Base-by-base conservation (phyloP, 2,888 invertebrate species). In the Brachyopa scutellaris region DNA sequence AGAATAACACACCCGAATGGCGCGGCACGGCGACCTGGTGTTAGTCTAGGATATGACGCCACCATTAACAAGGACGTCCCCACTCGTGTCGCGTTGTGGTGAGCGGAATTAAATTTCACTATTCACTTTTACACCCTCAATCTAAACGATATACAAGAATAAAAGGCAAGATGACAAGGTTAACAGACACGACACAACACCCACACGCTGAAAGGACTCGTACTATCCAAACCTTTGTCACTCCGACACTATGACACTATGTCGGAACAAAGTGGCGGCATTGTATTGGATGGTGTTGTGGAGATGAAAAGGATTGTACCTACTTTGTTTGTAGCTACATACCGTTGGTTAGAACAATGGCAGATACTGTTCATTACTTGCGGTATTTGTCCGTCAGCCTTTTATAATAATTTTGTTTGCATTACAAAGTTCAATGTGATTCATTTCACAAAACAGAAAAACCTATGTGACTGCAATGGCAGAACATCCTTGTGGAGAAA, bases 341-440 rank as follows among this genome's bases (percentile, higher is more conserved):
- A 8, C 33, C 19, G 8, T 9, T 42, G 8, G 29, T 21, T 29
- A 9, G 36, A 19, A 51, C 47, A 59, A 49, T 59, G 69, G 21
- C 38, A 33, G 33, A 67, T 33, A 31, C 19, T 61, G 40, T 61
- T 61, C 61, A 61, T 45, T 61, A 61, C 61, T 45, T 29, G 29
- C 17, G 29, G 33, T 33, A 9, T 53, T 6, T 19, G 51, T n/a
- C 1, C 31, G 11, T 19, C 3, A 15, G n/a, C 29, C 23, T 9
- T 29, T 17, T 15, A 11, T 15, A 62, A 47, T 72, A 38, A n/a
- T n/a, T n/a, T n/a, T n/a, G 2, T 21, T 42, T 49, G 55, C 47
- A 70, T n/a, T 57, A 49, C n/a, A 66, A 57, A 66, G 73, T 66
- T 74, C 55, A 74, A 74, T 49, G 73, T 40, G 19, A 40, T 70